Base-by-base conservation (phyloP, 2,113 vertebrate genomes). In the Dicentrarchus labrax region DNA sequence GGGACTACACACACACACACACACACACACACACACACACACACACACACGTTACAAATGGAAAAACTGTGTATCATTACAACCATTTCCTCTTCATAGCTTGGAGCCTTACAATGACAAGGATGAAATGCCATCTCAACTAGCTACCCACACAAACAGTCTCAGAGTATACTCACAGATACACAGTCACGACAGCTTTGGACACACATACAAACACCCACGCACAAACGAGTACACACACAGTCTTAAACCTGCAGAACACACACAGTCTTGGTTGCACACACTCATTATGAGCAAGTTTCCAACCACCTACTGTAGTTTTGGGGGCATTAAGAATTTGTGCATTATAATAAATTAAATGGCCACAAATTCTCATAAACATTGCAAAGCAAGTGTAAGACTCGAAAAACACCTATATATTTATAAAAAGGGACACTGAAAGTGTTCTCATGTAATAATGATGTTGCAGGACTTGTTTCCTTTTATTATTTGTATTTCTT, bases 1-100 rank as follows among this genome's bases (percentile, higher is more conserved):
- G 92, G 36, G 97, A 97, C 97, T 98, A 59, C 43, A 79, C 66
- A 66, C 53, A 82, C 70, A 82, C 54, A 81, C 57, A 66, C 75
- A 80, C 47, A 83, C 68, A 91, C 39, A 80, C 13, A 83, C 8
- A 72, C 21, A 80, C 13, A 66, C 10, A 65, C 30, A 78, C 16
- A 72, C 21, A 72, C 19, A 36, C 12, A 60, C 1, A 76, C 16
- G 66, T 86, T 84, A 89, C 75, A 87, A 77, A 83, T 30, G 51
- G 51, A 57, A 76, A 86, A 84, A 88, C 43, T 74, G 51, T 73
- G 74, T 39, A 80, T 87, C 87, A 87, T 92, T 90, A 86, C 82
- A 91, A 88, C 86, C 73, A 86, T 92, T 92, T 94, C 78, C 76
- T 86, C 75, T 30, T 80, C 62, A 78, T 87, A 75, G 88, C 86